Evolutionary conservation across 2,888 invertebrate genomes (phyloP), one percentile per base, ranked within the genome.

Genomic region (Exocentrus adspersus): DNA sequence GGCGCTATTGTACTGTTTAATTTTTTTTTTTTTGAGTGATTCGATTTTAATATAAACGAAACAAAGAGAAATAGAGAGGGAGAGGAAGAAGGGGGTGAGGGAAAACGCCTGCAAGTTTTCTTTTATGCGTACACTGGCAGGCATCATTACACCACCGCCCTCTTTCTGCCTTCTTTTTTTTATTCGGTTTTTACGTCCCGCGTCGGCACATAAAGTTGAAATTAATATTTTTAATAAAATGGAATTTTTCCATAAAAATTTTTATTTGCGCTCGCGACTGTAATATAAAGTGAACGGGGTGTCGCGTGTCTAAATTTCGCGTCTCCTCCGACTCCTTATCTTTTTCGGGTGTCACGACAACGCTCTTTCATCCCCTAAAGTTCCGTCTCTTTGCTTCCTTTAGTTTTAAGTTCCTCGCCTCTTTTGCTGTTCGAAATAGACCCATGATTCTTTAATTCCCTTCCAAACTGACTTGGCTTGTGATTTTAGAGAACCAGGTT

Each of bases 201-300:
- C n/a, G 16, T 14, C 28, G 54, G 53, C 45, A 42, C 65, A 67
- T 67, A 65, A 69, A 71, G 50, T 37, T 50, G 54, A 70, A 71
- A 71, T 71, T 73, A 73, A 73, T 71, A 73, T 73, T 73, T 71
- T 70, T 71, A 71, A 70, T 72, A 69, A 70, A 71, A 68, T 56
- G 71, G 65, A 70, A 70, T 70, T 71, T 65, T 68, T 61, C 66
- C 69, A 70, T 72, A 70, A 70, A 71, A 67, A 71, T 70, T 72
- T 72, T 73, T 70, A 72, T 71, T 62, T 64, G 61, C 69, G 56
- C 58, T 16, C 12, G 56, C 52, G 52, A 54, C 64, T 56, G 53
- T 58, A 56, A 57, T 54, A 62, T 52, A 57, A 56, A 64, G 41
- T 53, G 62, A 58, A 62, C 37, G 12, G 37, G 10, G 37, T 37